Evolutionary conservation across 35 echinoderm and acorn worm genomes (phyloP).

Genomic region (Eucidaris tribuloides): DNA sequence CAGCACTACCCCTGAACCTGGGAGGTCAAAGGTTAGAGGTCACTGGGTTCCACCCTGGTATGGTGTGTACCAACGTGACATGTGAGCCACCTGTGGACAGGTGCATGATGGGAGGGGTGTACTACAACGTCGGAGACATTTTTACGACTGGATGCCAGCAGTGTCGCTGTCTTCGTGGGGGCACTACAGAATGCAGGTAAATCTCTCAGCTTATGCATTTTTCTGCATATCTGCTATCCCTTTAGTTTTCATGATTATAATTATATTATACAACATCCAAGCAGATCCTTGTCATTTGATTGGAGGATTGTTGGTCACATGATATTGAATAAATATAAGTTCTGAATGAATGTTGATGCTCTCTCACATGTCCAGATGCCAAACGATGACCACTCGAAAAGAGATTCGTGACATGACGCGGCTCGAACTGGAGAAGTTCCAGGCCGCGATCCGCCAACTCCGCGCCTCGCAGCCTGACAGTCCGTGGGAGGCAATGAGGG

Average conservation of each 20-base stretch:
- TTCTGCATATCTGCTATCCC: not conserved
- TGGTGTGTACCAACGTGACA: constrained; percentile 59
- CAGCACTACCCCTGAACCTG: not conserved
- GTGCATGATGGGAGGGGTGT: constrained; percentile 60
- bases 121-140: constrained; percentile 26
- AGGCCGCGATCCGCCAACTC: constrained; percentile 63
- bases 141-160: constrained; percentile 72
- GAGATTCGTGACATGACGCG: constrained; percentile 95
- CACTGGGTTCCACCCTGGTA: constrained; percentile 71
- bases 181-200: constrained; percentile 82
- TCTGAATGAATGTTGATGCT: not conserved
- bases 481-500: constrained; percentile 56
- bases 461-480: constrained; percentile 33
- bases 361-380: constrained; percentile 53
- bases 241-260: not conserved
- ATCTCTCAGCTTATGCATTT: not conserved
- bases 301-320: too few species aligned
- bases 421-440: constrained; percentile 75
- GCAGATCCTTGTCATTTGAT: too few species aligned
- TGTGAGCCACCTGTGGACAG: constrained; percentile 56
- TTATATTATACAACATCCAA: not conserved
- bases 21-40: constrained; percentile 50
- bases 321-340: too few species aligned
- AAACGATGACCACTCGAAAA: constrained; percentile 68
- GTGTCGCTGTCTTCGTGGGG: constrained; percentile 68